Evolutionary conservation across 2,113 vertebrate species (phyloP), one percentile per base, ranked within the genome.

Genomic region (Patagioenas fasciata): DNA sequence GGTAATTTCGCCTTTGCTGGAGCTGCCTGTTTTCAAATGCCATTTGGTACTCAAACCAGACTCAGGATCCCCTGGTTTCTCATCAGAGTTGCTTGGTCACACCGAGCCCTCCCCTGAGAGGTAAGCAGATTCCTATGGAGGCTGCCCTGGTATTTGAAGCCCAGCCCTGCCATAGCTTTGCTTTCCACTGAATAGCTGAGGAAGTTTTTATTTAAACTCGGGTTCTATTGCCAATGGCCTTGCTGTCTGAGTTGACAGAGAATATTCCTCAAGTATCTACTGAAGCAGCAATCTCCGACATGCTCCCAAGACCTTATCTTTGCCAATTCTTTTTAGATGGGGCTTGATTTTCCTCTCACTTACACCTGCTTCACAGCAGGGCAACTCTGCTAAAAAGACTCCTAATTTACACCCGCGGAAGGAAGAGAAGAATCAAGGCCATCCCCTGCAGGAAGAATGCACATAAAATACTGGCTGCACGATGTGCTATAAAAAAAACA

Each of bases 281-380:
- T 85, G 83, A 97, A 89, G 90, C 83, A 94, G 71, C 78, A 80
- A 83, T 66, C 78, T 96, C 80, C 11, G 5, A 81, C 81, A 60
- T 60, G 64, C 78, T 95, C 65, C 71, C 83, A 93, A 91, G 69
- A 91, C 77, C 85, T 95, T 82, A 89, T 84, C 91, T 94, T 88
- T 92, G 92, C 91, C 89, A 93, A 34, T 95, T 88, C 75, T 86
- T 82, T 95, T 89, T 48, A 78, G 71, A 79, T 51, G 58, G 72
- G 71, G 50, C 74, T 95, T 90, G 89, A 94, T 94, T 97, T 95
- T 95, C 67, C 61, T 95, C 83, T 94, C 29, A 3, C 83, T 94
- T 88, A 93, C 93, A 96, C 95, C 95, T 96, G 92, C 91, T 95
- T 96, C 88, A 87, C 94, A 94, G 88, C 57, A 94, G 93, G 94